Evolutionary conservation across 1,140 invertebrate genomes (phyloP), one percentile per base, ranked within the genome.

Genomic region (Leptinotarsa undecemlineata): DNA sequence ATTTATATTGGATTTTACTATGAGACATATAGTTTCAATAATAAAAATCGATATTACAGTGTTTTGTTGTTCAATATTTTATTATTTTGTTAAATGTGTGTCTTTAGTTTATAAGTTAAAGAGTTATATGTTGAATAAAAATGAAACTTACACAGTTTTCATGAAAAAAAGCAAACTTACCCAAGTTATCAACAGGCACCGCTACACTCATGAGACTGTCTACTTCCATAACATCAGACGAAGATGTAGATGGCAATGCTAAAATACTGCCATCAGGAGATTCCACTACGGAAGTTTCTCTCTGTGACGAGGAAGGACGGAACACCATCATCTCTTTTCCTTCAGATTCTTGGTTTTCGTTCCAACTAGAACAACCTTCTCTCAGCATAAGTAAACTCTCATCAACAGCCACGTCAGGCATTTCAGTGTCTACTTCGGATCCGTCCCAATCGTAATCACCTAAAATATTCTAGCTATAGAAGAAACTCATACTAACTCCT

Each of bases 371-470:
- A 33, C n/a, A 21, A 33, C 63, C 64, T 51, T 73, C 62, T 23
- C 48, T 57, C 33, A 73, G 48, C 72, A 74, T 63, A 64, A 72
- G 60, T 23, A 71, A 57, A 3, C 62, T 48, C 13, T 62, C 64
- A n/a, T 81, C 84, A 13, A 80, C 76, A 2, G 72, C 21, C 13
- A 68, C 67, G 4, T 81, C 84, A 15, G 81, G 76, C 77, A 84
- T 82, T 63, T 86, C 84, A 5, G 82, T 79, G 61, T 85, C 84
- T 8, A 81, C 81, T 77, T 89, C 89, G 5, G 85, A 86, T 0
- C 86, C 85, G 76, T 91, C 90, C 85, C 89, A 91, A 81, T 92
- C 90, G 11, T 89, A 86, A 76, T 91, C 90, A 73, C 88, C 80
- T 81, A 68, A 57, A 26, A 63, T 33, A 1, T 11, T 11, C 33